phyloP scores from a whole-genome alignment of 2,888 invertebrate species.

The Parascotia fuliginaria region DNA sequence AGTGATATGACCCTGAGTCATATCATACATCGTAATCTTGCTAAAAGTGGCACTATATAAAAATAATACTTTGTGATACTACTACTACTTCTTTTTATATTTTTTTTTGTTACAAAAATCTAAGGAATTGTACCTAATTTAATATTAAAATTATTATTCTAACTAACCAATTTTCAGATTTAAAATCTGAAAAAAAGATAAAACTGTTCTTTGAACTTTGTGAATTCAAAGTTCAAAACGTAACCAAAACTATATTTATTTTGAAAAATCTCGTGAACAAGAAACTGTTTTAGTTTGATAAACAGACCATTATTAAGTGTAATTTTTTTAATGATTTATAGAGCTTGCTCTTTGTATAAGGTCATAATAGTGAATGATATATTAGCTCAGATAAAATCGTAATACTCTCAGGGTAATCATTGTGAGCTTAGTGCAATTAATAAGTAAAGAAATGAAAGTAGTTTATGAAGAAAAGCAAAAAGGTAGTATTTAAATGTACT shows the following conservation, averaged over 20 bases:
- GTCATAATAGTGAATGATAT: neutral
- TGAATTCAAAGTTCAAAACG: conserved; percentile 23
- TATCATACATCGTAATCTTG: no score
- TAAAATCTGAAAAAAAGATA: conserved; percentile 12
- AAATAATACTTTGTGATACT: no score
- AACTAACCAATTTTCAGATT: neutral
- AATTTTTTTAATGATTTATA: no score
- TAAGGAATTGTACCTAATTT: no score
- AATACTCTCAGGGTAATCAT: neutral
- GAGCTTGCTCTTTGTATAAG: neutral
- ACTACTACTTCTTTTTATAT: no score
- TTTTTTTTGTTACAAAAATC: no score
- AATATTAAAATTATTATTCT: neutral
- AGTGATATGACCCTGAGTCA: no score
- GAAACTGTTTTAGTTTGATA: conserved; percentile 15
- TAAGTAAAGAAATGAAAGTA: no score
- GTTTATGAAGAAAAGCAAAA: no score
- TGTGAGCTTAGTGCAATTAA: no score
- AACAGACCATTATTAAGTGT: conserved; percentile 7
- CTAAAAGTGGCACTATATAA: no score
- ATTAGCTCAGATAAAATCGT: neutral
- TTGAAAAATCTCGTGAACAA: conserved; percentile 7
- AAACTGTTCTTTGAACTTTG: conserved; percentile 29
- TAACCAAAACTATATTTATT: conserved; percentile 37
- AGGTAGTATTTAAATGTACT: no score